Percentiles rank a stretch among this genome's conserved stretches.
Conservation (phyloP, 1,140 invertebrate genomes). For the Caligus rogercresseyi region DNA sequence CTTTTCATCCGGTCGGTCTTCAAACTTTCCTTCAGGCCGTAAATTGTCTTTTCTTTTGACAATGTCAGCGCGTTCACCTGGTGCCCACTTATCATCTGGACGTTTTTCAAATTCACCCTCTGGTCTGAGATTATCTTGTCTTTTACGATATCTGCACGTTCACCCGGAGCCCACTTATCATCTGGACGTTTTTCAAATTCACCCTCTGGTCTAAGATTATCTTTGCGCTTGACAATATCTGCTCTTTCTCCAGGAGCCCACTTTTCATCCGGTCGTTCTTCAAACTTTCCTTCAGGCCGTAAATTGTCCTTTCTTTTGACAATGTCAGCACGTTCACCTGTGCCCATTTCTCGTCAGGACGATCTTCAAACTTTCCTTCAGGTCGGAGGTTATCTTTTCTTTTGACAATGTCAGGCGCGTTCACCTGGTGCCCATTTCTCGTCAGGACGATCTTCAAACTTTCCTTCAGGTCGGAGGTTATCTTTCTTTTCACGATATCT, state of each 20-base stretch:
- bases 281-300: conserved; percentile 42
- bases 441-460: conserved; percentile 28
- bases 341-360: conserved; percentile 32
- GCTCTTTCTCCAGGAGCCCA: conserved; percentile 27
- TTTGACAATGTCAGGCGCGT: conserved; percentile 30
- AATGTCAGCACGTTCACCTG: conserved; percentile 27
- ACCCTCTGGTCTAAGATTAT: conserved; percentile 36
- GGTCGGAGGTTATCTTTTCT: conserved; percentile 37
- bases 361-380: conserved; percentile 12
- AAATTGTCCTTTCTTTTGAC: conserved; percentile 35
- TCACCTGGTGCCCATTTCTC: conserved; percentile 26
- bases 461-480: background rate
- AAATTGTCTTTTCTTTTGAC: conserved; percentile 11
- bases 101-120: conserved; percentile 29
- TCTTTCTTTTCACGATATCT: background rate
- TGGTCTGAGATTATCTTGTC: conserved; percentile 33
- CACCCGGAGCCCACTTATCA: conserved; percentile 24
- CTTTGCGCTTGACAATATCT: conserved; percentile 24
- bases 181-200: conserved; percentile 33
- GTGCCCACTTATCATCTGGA: conserved; percentile 14
- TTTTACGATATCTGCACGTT: conserved; percentile 28
- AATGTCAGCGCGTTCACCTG: conserved; percentile 29
- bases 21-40: conserved; percentile 41
- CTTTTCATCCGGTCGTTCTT: conserved; percentile 6
- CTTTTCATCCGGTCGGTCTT: conserved; percentile 26